Base-by-base conservation (phyloP, 2,888 invertebrate genomes). In the Conchocele bisecta region DNA sequence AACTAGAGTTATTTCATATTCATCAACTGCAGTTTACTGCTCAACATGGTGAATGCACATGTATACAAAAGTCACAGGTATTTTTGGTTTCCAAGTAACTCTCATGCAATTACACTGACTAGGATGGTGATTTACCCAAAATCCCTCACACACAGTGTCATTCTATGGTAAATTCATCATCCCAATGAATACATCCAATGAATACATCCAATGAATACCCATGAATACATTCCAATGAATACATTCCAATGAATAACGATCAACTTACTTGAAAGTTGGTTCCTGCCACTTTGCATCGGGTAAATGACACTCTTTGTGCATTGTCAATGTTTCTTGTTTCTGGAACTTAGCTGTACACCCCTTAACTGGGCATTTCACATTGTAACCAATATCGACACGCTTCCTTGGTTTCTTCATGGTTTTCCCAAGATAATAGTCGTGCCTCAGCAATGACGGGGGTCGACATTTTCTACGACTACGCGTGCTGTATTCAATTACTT, bases 221-320 rank as follows among this genome's bases (percentile, higher is more conserved):
- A n/a, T n/a, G n/a, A n/a, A n/a, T n/a, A n/a, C n/a, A n/a, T n/a
- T n/a, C n/a, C n/a, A n/a, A 35, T 35, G 37, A 11, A 11, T 35
- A 35, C 11, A n/a, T 13, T 13, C 11, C 13, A 35, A 35, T 35
- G 11, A 11, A 11, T 35, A 35, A 11, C 37, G n/a, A 35, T 35
- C 37, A 35, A 26, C 46, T 28, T 68, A 76, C 76, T 51, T 72
- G 28, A 72, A 76, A 7, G 64, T 61, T n/a, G 50, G 53, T 11
- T 58, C 70, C 5, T 50, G 22, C 6, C 58, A 56, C 7, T 64
- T 68, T 17, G 86, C 83, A 24, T 70, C 84, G 6, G 78, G 75
- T 13, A 84, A 84, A 84, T 95, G 95, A 83, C 94, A 95, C 83
- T 92, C 93, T 39, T 93, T 91, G 86, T 95, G 95, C 85, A 94